phyloP scores from a whole-genome alignment of 2,888 invertebrate species.

The Lasioglossum oenotherae region DNA sequence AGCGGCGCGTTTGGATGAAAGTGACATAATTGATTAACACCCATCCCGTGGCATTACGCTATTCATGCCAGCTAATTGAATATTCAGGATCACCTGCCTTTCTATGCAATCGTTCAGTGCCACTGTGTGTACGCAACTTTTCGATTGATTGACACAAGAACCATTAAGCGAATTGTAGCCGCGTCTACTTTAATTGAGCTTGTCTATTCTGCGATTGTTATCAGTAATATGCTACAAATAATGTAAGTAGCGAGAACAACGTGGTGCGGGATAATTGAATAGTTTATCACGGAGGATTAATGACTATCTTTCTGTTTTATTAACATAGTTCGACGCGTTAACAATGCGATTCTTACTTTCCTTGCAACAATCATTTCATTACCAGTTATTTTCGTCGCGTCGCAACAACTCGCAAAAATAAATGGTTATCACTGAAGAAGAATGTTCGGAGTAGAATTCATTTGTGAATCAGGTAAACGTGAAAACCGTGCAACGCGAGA shows the following conservation, averaged over 20 bases:
- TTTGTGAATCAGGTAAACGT: background rate
- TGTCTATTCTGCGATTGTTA: background rate
- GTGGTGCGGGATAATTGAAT: too few species aligned
- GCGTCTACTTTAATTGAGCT: background rate
- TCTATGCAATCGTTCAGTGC: background rate
- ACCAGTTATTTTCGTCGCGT: background rate
- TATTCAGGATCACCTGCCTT: slow-evolving; percentile 1
- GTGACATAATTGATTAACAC: slow-evolving; percentile 6
- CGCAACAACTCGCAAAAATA: background rate
- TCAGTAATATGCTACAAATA: background rate
- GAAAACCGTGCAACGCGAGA: background rate
- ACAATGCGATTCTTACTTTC: too few species aligned
- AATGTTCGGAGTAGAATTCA: background rate
- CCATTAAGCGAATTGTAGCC: background rate
- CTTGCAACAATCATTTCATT: too few species aligned
- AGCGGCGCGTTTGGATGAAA: background rate
- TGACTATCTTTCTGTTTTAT: too few species aligned
- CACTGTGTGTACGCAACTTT: background rate
- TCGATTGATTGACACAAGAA: background rate
- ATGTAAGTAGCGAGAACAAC: too few species aligned
- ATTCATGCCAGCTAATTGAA: background rate
- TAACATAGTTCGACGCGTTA: too few species aligned
- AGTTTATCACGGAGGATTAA: too few species aligned
- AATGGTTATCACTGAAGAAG: background rate
- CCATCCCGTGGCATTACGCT: background rate